Evolutionary conservation across 2,797 vertebrate genomes (phyloP), one percentile per base, ranked within the genome.

Genomic region (Malurus splendens): DNA sequence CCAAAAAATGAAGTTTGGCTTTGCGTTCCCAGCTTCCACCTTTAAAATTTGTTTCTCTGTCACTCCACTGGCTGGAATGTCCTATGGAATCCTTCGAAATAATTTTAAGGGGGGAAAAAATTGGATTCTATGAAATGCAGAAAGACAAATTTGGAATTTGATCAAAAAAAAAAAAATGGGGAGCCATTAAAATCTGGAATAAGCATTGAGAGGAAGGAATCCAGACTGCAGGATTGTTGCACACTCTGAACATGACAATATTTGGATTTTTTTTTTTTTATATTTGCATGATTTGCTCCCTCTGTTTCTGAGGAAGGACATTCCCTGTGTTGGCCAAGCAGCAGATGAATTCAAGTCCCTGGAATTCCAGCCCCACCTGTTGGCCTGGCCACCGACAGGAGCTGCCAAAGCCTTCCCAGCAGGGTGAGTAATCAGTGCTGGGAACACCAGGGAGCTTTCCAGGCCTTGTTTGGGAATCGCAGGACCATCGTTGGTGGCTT

Each of bases 391-490:
- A 17, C 11, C 42, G 2, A 2, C 18, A 5, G 15, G 14, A 76
- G 32, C 36, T 94, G 95, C 95, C 95, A 95, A 61, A 59, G 56
- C 42, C n/a, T 96, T 96, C 93, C 92, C 93, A 95, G 95, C 94
- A 96, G 73, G 76, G 71, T 95, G 93, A 96, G 76, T 95, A 90
- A 96, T 89, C 48, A 57, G 45, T 84, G 62, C 86, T 90, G 93
- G 93, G 78, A 95, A 95, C 65, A 6, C 4, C 61, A 36, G 19
- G 67, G 48, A 83, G 60, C 73, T 71, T 94, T 91, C 92, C 87
- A 92, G 66, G 28, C 52, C 20, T 44, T 74, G 57, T 27, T 88
- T 80, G 56, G 82, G 36, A 91, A 18, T 38, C 57, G 45, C 42
- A 73, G 66, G 51, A 54, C 14, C 3, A 5, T 59, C 33, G 25